Evolutionary conservation across 92 coral and sea anemone species (phyloP).

Genomic region (Zoanthus sociatus): DNA sequence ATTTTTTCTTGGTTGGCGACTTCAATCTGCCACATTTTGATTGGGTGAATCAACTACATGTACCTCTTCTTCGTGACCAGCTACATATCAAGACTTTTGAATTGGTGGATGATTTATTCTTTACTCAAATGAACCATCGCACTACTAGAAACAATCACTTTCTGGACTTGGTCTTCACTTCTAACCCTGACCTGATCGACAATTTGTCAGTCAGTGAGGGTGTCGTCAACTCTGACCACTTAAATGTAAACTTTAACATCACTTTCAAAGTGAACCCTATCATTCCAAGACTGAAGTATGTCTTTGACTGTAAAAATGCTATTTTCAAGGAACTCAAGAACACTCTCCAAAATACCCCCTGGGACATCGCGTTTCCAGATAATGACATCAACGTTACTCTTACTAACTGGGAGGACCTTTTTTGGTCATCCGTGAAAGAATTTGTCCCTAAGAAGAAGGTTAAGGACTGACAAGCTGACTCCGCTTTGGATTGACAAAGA

Average conservation of each 20-base stretch:
- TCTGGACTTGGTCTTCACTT: conserved; percentile 47
- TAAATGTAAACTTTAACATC: not conserved
- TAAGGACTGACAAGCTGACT: conserved; percentile 19
- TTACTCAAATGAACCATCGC: conserved; percentile 44
- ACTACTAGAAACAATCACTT: conserved; percentile 29
- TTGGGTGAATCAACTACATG: conserved; percentile 57
- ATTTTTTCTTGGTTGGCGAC: conserved; percentile 56
- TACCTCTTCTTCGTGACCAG: conserved; percentile 50
- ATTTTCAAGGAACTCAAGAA: conserved; percentile 6
- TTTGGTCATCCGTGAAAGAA: conserved; percentile 38
- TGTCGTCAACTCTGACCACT: conserved; percentile 52
- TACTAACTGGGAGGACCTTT: conserved; percentile 33
- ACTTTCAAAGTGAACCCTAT: not conserved
- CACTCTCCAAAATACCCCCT: conserved; percentile 13
- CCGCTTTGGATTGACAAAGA: conserved; percentile 57
- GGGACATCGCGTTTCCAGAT: conserved; percentile 26
- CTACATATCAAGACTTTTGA: conserved; percentile 52
- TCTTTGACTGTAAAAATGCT: conserved; percentile 33
- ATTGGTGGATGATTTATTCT: conserved; percentile 55
- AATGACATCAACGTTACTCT: not conserved
- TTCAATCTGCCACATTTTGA: conserved; percentile 60
- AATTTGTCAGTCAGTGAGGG: not conserved
- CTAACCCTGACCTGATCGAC: conserved; percentile 45
- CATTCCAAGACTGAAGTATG: not conserved
- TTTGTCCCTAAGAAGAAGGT: conserved; percentile 38